Conservation (phyloP, 2,888 invertebrate species). For the Zootermopsis nevadensis region DNA sequence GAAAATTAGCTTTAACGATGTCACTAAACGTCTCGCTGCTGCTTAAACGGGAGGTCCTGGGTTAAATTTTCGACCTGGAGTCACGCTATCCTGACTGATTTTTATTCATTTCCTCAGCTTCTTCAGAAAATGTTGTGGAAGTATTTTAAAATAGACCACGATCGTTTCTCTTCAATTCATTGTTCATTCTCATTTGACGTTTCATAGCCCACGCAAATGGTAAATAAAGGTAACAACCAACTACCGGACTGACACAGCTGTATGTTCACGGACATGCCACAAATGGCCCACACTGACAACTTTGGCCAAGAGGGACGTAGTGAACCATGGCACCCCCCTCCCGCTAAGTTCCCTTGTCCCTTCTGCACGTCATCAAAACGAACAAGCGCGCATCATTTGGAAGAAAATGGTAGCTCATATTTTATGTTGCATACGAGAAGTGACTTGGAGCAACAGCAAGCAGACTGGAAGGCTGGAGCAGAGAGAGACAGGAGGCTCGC, state of each 20-base stretch:
- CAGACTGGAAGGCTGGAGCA: not conserved
- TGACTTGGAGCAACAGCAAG: not conserved
- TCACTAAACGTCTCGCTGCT: too few species aligned
- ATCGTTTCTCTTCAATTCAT: too few species aligned
- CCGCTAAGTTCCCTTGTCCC: not conserved
- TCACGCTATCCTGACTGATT: too few species aligned
- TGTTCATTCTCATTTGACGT: not conserved
- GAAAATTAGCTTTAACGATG: too few species aligned
- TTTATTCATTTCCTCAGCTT: too few species aligned
- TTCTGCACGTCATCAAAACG: constrained; percentile 28
- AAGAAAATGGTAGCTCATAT: constrained; percentile 47
- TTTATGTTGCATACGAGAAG: constrained; percentile 37
- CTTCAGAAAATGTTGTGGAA: not conserved
- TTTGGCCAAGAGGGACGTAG: not conserved
- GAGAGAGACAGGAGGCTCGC: not conserved
- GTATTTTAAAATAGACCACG: too few species aligned
- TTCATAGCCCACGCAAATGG: too few species aligned
- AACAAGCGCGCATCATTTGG: constrained; percentile 48
- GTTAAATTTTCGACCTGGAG: too few species aligned
- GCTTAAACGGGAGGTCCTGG: too few species aligned
- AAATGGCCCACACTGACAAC: constrained; percentile 1
- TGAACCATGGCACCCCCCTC: constrained; percentile 15
- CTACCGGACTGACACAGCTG: not conserved
- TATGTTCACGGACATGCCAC: not conserved
- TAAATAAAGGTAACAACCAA: too few species aligned